phyloP scores from a whole-genome alignment of 2,888 invertebrate species.

The Tromatobia lineatoria region DNA sequence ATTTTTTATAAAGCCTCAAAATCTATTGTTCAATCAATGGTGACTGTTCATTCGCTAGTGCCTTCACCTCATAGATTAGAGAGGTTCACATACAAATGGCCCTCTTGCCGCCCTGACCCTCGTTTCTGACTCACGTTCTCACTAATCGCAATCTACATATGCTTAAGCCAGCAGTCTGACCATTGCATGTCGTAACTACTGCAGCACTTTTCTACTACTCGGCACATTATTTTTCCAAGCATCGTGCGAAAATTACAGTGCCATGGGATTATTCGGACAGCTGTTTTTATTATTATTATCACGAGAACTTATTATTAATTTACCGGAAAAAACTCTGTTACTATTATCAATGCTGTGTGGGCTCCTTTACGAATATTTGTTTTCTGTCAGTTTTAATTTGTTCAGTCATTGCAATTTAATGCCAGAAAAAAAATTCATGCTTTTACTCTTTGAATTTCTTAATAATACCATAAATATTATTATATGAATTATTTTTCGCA shows the following conservation, averaged over 20 bases:
- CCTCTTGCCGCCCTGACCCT: too few species aligned
- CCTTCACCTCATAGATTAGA: too few species aligned
- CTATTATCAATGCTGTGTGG: neutral
- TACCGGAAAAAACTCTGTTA: neutral
- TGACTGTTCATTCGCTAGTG: too few species aligned
- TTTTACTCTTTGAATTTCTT: too few species aligned
- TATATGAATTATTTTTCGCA: too few species aligned
- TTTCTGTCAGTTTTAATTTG: neutral
- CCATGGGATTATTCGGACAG: constrained; percentile 18
- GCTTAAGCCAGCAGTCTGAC: constrained; percentile 53
- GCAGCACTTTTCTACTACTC: neutral
- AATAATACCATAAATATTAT: too few species aligned
- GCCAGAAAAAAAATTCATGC: neutral
- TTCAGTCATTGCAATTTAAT: neutral
- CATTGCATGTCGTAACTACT: constrained; percentile 57
- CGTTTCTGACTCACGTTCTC: constrained; percentile 23
- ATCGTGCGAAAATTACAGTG: constrained; percentile 27
- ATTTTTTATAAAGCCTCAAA: too few species aligned
- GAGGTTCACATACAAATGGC: too few species aligned
- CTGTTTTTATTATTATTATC: constrained; percentile 21
- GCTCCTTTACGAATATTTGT: neutral
- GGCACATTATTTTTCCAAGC: constrained; percentile 34
- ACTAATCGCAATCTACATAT: too few species aligned
- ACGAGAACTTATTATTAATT: neutral
- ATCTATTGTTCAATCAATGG: too few species aligned